These are phyloP conservation scores for Diorhabda elongata DNA, from an alignment of 1,140 invertebrate genomes.

Conservation along the genomic window DNA sequence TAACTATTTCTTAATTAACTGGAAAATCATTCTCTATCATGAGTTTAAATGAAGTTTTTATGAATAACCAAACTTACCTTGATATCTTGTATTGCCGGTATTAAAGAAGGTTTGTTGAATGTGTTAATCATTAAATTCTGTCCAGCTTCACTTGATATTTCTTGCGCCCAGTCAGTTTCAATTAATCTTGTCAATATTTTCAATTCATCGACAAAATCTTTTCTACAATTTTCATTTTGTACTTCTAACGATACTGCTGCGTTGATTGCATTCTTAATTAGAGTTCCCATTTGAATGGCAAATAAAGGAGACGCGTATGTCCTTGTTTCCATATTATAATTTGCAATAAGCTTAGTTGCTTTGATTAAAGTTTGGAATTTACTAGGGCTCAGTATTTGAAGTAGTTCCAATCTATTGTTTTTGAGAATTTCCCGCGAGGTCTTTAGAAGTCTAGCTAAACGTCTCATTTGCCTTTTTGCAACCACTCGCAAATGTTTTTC, in stretches of 20 bases:
- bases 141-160: conserved; percentile 37
- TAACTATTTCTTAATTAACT: too few relatives aligned
- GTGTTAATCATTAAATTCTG: conserved; percentile 30
- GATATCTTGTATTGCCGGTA: conserved; percentile 31
- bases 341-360: conserved; percentile 11
- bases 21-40: too few relatives aligned
- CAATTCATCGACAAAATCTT: conserved; percentile 40
- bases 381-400: conserved; percentile 21
- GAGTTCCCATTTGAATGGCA: conserved; percentile 19
- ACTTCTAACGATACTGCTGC: conserved; percentile 24
- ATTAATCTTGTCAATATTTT: too few relatives aligned
- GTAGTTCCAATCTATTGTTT: conserved; percentile 4
- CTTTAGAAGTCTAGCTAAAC: conserved; percentile 26
- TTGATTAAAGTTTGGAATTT: conserved; percentile 22
- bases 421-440: conserved; percentile 18
- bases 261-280: conserved; percentile 12
- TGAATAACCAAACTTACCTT: background rate
- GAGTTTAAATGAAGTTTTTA: too few relatives aligned
- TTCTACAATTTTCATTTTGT: conserved; percentile 36
- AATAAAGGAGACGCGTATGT: conserved; percentile 17
- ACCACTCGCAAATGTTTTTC: conserved; percentile 32
- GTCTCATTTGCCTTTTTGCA: conserved; percentile 29
- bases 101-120: conserved; percentile 29
- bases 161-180: too few relatives aligned
- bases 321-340: conserved; percentile 11